phyloP scores from a whole-genome alignment of 2,797 vertebrate species.

The Diplodus sargus region DNA sequence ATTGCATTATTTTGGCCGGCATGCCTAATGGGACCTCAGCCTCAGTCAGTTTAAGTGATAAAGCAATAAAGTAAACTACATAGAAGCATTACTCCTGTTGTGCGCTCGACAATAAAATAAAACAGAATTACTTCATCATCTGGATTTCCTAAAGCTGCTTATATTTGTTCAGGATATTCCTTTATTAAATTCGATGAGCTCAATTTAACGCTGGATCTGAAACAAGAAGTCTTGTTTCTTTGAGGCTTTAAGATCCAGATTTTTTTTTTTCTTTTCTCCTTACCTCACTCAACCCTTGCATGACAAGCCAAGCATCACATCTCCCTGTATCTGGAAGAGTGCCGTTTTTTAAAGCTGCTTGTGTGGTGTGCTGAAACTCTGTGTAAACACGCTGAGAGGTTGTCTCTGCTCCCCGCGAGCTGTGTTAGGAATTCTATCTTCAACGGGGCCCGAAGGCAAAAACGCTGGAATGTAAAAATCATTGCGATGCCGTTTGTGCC shows the following conservation, averaged over 20 bases:
- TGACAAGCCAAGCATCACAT: constrained; percentile 58
- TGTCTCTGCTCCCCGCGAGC: constrained; percentile 37
- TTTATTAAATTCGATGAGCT: constrained; percentile 9
- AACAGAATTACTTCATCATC: constrained; percentile 1
- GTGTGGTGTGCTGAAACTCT: constrained; percentile 42
- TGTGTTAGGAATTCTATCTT: constrained; percentile 76
- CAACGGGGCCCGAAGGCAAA: constrained; percentile 68
- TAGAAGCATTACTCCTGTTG: not conserved
- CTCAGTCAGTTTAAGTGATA: not conserved
- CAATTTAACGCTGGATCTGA: constrained; percentile 9
- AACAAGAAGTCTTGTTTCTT: constrained; percentile 8
- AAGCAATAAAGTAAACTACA: not conserved
- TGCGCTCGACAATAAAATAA: not conserved
- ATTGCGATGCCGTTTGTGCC: constrained; percentile 73
- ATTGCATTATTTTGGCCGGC: not conserved
- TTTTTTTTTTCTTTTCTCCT: constrained; percentile 10
- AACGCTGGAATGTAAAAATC: constrained; percentile 71
- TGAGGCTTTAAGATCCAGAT: constrained; percentile 8
- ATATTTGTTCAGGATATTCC: constrained; percentile 1
- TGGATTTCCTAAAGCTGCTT: not conserved
- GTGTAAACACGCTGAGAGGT: constrained; percentile 58
- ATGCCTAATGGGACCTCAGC: not conserved
- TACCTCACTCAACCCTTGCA: constrained; percentile 44
- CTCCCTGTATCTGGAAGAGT: constrained; percentile 31
- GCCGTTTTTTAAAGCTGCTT: constrained; percentile 40